Base-by-base conservation (phyloP, 2,113 vertebrate genomes). In the Grammomys surdaster region DNA sequence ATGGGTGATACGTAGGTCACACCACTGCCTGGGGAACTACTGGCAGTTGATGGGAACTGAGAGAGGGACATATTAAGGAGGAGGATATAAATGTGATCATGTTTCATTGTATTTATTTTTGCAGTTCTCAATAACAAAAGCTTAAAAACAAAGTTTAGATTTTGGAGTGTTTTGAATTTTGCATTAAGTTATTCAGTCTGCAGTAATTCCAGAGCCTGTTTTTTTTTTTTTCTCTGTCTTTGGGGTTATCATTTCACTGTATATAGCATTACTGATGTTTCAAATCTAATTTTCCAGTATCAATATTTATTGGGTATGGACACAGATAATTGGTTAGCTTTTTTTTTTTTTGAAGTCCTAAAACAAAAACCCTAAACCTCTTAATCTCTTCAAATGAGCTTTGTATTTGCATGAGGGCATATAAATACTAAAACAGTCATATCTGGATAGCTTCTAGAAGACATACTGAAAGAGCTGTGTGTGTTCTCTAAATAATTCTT, bases 261-360 rank as follows among this genome's bases (percentile, higher is more conserved):
- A 24, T 88, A 1, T 63, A 43, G 75, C 58, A 67, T 51, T 65
- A 75, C 36, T 65, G 63, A 76, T 75, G 3, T 63, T 77, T 90
- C 70, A 95, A 20, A 84, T 51, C 46, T 91, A 65, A 84, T 89
- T 82, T 82, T 51, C 5, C 76, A 84, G 24, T 84, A 20, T 82
- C 51, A 13, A 10, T n/a, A 81, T 76, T 5, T 17, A 13, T 73
- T 43, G 14, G 28, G 4, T 51, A 0, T 78, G 12, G 63, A 54
- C 72, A 84, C 31, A 81, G 65, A 20, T 69, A 31, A 11, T 76
- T 81, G 63, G 17, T 89, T 43, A 69, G 22, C 85, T 33, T 77
- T 90, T 69, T 87, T 90, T 69, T 87, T 22, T 36, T 65, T 87
- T 95, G n/a, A 73, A 28, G 4, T 31, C 63, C 13, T 51, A 54